Percentiles rank a stretch among this genome's conserved stretches.
These are phyloP conservation scores for Uromys caudimaculatus DNA, from an alignment of 2,797 vertebrate genomes.

Conservation along the genomic window DNA sequence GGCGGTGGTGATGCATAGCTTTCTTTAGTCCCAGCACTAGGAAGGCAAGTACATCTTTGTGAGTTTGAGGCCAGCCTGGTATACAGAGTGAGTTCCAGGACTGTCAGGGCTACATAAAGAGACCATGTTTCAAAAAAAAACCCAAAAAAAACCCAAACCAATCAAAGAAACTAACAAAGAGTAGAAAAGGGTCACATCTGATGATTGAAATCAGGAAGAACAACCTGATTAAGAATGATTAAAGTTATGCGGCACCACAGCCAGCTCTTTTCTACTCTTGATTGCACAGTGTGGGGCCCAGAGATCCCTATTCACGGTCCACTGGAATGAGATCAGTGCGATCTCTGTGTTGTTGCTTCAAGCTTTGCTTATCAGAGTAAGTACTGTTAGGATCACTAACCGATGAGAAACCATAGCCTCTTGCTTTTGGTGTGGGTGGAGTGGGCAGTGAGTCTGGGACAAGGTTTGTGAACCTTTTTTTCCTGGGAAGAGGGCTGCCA, in stretches of 20 bases:
- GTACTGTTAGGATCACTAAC: neutral
- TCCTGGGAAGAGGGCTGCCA: slow-evolving; percentile 36
- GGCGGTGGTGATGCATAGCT: neutral
- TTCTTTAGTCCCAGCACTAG: neutral
- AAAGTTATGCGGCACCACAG: neutral
- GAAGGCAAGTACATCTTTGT: neutral
- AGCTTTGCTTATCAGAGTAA: slow-evolving; percentile 38
- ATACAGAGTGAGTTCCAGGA: neutral
- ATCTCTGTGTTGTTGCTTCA: slow-evolving; percentile 6
- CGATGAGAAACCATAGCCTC: slow-evolving; percentile 17
- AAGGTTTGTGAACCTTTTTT: slow-evolving; percentile 58
- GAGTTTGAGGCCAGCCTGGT: neutral
- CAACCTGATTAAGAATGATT: neutral
- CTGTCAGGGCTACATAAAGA: neutral
- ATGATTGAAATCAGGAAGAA: neutral
- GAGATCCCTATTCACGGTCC: slow-evolving; percentile 5
- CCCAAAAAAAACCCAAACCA: neutral
- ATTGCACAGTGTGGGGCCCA: neutral
- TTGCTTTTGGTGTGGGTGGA: neutral
- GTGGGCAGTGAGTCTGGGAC: neutral
- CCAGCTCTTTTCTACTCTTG: neutral
- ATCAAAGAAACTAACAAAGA: neutral
- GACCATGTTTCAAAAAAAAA: neutral
- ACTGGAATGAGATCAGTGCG: slow-evolving; percentile 5
- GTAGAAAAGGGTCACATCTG: neutral